Evolutionary conservation across 2,113 vertebrate genomes (phyloP), one percentile per base, ranked within the genome.

Genomic region (Vireo altiloquus): DNA sequence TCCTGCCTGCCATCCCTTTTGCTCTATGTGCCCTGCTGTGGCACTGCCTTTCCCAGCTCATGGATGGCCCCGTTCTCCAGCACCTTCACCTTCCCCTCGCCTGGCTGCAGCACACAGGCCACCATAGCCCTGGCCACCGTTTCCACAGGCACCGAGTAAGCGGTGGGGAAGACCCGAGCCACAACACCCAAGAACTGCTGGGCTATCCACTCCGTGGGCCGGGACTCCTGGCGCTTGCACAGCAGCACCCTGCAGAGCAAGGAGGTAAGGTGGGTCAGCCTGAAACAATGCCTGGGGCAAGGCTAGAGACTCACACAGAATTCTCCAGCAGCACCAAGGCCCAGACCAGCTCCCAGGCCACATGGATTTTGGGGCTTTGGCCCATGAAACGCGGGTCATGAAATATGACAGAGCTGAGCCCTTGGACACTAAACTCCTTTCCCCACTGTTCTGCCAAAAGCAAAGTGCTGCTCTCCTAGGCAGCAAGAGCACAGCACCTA

Each of bases 61-160:
- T 94, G 88, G n/a, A 99, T 98, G 69, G 89, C 97, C 61, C 95
- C 72, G 21, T 99, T 98, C 93, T 99, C 98, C 59, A 99, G 97
- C 91, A 99, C 98, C 92, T 98, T 97, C 5, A 94, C 97, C 81
- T 97, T 98, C 60, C 94, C 92, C 46, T 97, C 22, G 1, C 96
- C 93, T 4, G 97, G 97, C 28, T 98, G 93, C 70, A 99, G 80
- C 6, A 98, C 98, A 37, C 97, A 98, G 60, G 97, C 95, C 76
- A 98, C 95, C 98, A 99, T 99, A 17, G 98, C 98, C 74, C 96
- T 98, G 5, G 93, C 98, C 91, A 99, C 97, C 0, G 21, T 47
- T 28, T 96, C 89, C 72, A 99, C 96, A 8, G 98, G 98, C 69
- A 98, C 94, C 0, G 98, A 97, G 96, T 98, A 95, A 40, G 98